phyloP scores from a whole-genome alignment of 2,113 vertebrate species.

The Tautogolabrus adspersus region DNA sequence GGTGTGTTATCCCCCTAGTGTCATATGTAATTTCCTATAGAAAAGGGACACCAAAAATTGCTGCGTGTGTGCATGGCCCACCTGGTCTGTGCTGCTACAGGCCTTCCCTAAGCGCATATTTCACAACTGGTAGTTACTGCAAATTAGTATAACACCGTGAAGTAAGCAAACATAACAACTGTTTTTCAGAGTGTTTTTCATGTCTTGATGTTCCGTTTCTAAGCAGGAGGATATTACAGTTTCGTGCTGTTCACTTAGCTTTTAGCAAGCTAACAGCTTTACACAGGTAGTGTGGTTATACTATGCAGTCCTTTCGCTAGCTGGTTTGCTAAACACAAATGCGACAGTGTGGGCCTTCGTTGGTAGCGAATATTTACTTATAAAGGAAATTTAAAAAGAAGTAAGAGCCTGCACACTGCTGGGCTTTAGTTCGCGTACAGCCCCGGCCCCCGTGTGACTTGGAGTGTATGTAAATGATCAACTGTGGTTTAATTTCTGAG shows the following conservation, averaged over 20 bases:
- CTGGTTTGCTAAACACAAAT: conserved; percentile 55
- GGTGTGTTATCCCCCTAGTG: conserved; percentile 19
- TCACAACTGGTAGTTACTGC: not conserved
- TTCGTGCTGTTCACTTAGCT: conserved; percentile 32
- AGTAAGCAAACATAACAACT: fast-evolving
- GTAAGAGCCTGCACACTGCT: not conserved
- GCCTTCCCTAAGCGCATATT: conserved; percentile 69
- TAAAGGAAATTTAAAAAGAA: not conserved
- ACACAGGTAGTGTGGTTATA: conserved; percentile 69
- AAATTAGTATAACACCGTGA: not conserved
- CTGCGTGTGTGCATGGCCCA: conserved; percentile 81
- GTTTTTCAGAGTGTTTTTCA: not conserved
- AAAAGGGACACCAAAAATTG: conserved; percentile 64
- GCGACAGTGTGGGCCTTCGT: conserved; percentile 56
- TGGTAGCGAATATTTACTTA: not conserved
- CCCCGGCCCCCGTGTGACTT: not conserved
- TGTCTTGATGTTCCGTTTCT: not conserved
- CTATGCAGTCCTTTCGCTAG: conserved; percentile 54
- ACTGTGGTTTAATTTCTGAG: conserved; percentile 26
- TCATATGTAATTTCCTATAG: conserved; percentile 28
- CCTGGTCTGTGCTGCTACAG: conserved; percentile 70
- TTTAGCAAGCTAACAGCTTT: conserved; percentile 51
- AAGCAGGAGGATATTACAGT: not conserved
- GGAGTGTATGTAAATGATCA: not conserved
- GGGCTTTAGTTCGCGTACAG: not conserved